Evolutionary conservation across 2,888 invertebrate genomes (phyloP), one percentile per base, ranked within the genome.

Genomic region (Pandemis heparana): DNA sequence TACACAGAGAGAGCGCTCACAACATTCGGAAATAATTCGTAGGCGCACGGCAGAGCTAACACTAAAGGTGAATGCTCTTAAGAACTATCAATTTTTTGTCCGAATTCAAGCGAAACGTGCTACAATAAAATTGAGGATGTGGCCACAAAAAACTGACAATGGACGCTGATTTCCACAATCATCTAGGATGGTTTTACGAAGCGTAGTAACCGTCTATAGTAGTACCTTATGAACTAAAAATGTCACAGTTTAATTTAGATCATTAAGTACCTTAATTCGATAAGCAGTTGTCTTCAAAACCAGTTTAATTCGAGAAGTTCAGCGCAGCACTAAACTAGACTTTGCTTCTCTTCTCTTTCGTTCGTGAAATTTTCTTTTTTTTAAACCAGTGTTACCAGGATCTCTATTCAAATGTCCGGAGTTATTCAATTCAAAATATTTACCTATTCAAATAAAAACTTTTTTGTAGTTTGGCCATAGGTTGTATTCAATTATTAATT

Each of bases 111-210:
- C 88, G 89, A 91, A 90, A 92, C 92, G 94, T 92, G 94, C 89
- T 85, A 87, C 85, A 90, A 89, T 87, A 89, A 90, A 69, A 90
- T 85, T 93, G 94, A 91, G 92, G 93, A 94, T 94, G 94, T 94
- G 94, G 94, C 94, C 86, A 92, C 88, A 93, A 93, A 94, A 93
- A 92, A 90, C 83, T 79, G 80, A 92, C 91, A 94, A 92, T 91
- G 92, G 90, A 88, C 82, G 86, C 83, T 79, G 79, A 64, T 70
- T 74, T 74, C 64, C 53, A 61, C 59, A 65, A 70, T 43, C 43
- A 51, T 70, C 38, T 65, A 43, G 32, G 32, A 60, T 51, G 43
- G 65, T 61, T 65, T 32, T 38, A 43, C n/a, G 46, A 23, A 46
- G 43, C 38, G 56, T 46, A 39, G 16, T 43, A 61, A 51, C 16